Conservation (phyloP, 2,888 invertebrate genomes). For the Orthosia gracilis region DNA sequence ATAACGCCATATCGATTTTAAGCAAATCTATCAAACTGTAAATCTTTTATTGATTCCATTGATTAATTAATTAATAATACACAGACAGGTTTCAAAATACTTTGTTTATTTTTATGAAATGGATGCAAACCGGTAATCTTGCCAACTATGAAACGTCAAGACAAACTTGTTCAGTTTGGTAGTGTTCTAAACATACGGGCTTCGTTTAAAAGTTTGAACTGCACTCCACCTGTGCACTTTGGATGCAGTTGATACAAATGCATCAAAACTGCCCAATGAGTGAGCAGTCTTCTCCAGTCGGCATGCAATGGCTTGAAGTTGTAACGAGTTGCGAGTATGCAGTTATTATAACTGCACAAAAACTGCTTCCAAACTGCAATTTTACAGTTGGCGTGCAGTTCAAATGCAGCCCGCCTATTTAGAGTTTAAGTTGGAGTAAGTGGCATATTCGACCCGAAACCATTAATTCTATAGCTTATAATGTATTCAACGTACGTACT, state of each 20-base stretch:
- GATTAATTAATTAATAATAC: not conserved
- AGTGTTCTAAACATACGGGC: no score
- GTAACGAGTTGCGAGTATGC: not conserved
- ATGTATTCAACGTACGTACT: constrained; percentile 23
- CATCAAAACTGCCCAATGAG: not conserved
- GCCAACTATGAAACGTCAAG: not conserved
- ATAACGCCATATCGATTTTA: not conserved
- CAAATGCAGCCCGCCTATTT: no score
- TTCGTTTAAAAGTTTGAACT: not conserved
- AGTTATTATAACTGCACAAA: not conserved
- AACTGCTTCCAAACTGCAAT: not conserved
- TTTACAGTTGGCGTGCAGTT: not conserved
- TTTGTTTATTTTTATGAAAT: not conserved
- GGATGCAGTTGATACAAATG: no score
- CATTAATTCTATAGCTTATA: not conserved
- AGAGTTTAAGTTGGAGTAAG: not conserved
- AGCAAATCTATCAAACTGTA: not conserved
- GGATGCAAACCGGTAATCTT: not conserved
- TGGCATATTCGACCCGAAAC: not conserved
- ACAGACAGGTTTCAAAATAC: not conserved
- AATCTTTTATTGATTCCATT: not conserved
- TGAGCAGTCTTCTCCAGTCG: not conserved
- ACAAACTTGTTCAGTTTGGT: not conserved
- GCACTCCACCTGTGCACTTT: not conserved
- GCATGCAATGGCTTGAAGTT: no score